These are phyloP conservation scores for Spilosoma lubricipeda DNA, from an alignment of 2,888 invertebrate genomes.

Conservation along the genomic window DNA sequence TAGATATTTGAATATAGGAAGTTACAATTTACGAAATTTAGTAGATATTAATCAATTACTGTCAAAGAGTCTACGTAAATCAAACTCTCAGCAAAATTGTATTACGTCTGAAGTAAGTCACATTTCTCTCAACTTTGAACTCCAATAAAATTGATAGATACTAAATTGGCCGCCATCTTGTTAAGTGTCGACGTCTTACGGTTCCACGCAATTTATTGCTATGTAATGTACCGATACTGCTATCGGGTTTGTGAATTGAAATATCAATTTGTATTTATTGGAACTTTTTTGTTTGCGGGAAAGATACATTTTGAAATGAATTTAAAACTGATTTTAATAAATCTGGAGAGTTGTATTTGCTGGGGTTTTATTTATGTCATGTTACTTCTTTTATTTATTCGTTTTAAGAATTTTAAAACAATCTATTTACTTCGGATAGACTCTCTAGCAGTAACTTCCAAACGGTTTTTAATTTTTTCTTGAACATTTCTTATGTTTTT, in stretches of 20 bases:
- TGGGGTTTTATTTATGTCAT: too few relatives aligned
- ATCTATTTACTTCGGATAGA: too few relatives aligned
- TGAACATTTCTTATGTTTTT: too few relatives aligned
- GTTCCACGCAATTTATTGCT: slow-evolving; percentile 32
- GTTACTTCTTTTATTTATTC: too few relatives aligned
- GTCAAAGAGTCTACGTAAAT: background rate
- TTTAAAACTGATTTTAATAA: background rate
- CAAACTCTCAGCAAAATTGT: slow-evolving; percentile 1
- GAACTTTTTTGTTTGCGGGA: background rate
- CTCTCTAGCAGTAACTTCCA: too few relatives aligned
- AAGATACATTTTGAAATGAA: background rate
- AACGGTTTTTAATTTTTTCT: too few relatives aligned
- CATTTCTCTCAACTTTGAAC: slow-evolving; percentile 24
- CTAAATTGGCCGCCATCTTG: slow-evolving; percentile 44
- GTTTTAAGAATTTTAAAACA: too few relatives aligned
- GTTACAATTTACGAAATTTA: background rate
- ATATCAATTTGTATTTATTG: background rate
- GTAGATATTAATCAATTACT: background rate
- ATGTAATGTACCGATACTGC: slow-evolving; percentile 2
- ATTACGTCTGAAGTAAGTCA: slow-evolving; percentile 3
- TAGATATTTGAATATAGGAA: too few relatives aligned
- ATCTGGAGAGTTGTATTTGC: background rate
- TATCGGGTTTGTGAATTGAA: background rate
- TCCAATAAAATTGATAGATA: slow-evolving; percentile 40
- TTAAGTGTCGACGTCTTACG: slow-evolving; percentile 27